phyloP scores from a whole-genome alignment of 2,113 vertebrate species.

The Tamias sibiricus region DNA sequence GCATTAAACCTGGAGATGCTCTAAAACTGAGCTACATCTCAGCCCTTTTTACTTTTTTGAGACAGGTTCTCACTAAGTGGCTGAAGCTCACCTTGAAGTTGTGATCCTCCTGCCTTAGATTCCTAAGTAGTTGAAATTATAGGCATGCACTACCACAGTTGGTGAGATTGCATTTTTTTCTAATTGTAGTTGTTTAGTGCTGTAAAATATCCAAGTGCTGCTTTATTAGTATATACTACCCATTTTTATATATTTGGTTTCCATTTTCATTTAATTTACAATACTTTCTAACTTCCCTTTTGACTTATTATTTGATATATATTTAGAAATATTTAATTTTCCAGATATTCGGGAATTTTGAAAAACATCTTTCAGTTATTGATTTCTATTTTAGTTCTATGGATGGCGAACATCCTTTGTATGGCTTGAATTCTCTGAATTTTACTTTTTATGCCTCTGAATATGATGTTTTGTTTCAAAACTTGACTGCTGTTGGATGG shows the following conservation, averaged over 20 bases:
- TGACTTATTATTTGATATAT: not conserved
- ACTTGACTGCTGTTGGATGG: not conserved
- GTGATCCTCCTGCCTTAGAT: too few species aligned
- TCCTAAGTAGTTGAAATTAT: too few species aligned
- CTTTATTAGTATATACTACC: not conserved
- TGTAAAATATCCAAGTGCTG: not conserved
- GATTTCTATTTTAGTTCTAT: not conserved
- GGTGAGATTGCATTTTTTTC: not conserved
- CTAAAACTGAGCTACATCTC: too few species aligned
- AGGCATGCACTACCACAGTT: too few species aligned
- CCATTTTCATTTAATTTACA: not conserved
- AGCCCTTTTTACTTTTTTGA: too few species aligned
- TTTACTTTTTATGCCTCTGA: not conserved
- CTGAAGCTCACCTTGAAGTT: too few species aligned
- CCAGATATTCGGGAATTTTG: constrained; percentile 1
- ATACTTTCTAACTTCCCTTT: not conserved
- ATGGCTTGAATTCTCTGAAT: not conserved
- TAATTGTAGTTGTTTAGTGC: not conserved
- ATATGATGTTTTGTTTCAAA: not conserved
- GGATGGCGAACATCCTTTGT: not conserved
- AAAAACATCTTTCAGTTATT: not conserved
- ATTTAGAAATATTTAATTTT: not conserved
- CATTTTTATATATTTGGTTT: constrained; percentile 17
- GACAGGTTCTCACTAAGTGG: too few species aligned
- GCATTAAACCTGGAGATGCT: too few species aligned